phyloP scores from a whole-genome alignment of 2,888 invertebrate species.

The Elmis aenea region DNA sequence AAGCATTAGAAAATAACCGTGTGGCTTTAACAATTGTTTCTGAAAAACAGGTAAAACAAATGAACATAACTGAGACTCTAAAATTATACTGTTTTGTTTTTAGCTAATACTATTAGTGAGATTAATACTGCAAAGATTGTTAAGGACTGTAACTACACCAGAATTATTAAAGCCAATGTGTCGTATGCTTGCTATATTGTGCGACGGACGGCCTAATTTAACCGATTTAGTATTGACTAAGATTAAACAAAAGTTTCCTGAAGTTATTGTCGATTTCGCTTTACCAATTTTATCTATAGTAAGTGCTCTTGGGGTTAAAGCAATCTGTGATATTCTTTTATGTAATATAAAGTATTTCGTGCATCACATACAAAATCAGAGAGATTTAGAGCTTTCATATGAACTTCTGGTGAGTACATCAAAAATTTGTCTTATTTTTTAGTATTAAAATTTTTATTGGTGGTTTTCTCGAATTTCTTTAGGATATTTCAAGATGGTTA shows the following conservation, averaged over 20 bases:
- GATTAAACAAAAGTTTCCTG: slow-evolving; percentile 30
- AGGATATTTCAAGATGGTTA: slow-evolving; percentile 6
- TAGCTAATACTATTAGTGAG: slow-evolving; percentile 38
- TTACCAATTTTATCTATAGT: slow-evolving; percentile 34
- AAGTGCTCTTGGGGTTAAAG: slow-evolving; percentile 38
- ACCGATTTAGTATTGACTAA: slow-evolving; percentile 36
- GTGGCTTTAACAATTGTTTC: slow-evolving; percentile 54
- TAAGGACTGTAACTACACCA: slow-evolving; percentile 30
- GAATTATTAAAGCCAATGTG: slow-evolving; percentile 39
- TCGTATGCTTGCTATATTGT: slow-evolving; percentile 35
- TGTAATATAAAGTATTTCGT: slow-evolving; percentile 35
- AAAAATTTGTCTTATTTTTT: too few species aligned
- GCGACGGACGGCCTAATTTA: slow-evolving; percentile 33
- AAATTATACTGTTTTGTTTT: slow-evolving; percentile 13
- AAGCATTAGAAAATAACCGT: slow-evolving; percentile 55
- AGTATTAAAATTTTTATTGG: slow-evolving; percentile 3
- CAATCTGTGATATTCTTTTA: slow-evolving; percentile 32
- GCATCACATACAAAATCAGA: slow-evolving; percentile 15
- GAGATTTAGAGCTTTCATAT: slow-evolving; percentile 26
- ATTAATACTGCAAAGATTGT: slow-evolving; percentile 37
- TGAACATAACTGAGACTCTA: not conserved
- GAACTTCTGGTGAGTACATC: slow-evolving; percentile 31
- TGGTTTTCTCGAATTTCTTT: not conserved
- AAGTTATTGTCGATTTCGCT: slow-evolving; percentile 26
- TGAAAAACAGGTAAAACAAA: slow-evolving; percentile 50